Conservation (phyloP, 2,113 vertebrate genomes). For the Epinephelus fuscoguttatus region DNA sequence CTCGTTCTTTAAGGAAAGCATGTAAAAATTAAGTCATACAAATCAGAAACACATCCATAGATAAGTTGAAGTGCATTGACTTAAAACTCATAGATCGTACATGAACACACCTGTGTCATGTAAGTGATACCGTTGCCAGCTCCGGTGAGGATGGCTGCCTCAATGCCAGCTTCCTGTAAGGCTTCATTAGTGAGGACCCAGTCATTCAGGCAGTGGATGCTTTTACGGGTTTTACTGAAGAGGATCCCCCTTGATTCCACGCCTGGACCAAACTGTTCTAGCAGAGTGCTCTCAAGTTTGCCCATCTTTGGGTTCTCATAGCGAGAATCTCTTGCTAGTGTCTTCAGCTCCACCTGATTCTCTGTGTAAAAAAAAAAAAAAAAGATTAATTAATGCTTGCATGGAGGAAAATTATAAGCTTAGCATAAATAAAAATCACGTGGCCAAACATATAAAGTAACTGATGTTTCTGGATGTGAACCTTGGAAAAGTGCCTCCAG, state of each 20-base stretch:
- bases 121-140: constrained; percentile 84
- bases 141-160: constrained; percentile 84
- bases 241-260: constrained; percentile 85
- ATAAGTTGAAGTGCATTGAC: not conserved
- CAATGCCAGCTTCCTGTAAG: constrained; percentile 77
- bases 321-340: constrained; percentile 39
- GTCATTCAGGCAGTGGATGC: constrained; percentile 83
- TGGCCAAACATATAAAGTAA: not conserved
- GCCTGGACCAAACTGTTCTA: constrained; percentile 78
- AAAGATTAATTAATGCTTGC: not conserved
- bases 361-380: constrained; percentile 76
- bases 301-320: constrained; percentile 90
- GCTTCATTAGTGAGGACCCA: constrained; percentile 85
- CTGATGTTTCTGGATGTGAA: constrained; percentile 54
- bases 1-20: constrained; percentile 70
- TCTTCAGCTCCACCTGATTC: constrained; percentile 74
- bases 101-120: constrained; percentile 91
- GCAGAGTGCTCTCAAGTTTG: constrained; percentile 85
- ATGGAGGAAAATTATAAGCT: not conserved
- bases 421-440: not conserved
- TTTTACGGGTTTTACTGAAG: constrained; percentile 90
- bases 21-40: not conserved
- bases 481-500: constrained; percentile 85
- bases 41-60: not conserved
- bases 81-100: not conserved